Conservation (phyloP, 2,888 invertebrate genomes). For the Eurois occulta region DNA sequence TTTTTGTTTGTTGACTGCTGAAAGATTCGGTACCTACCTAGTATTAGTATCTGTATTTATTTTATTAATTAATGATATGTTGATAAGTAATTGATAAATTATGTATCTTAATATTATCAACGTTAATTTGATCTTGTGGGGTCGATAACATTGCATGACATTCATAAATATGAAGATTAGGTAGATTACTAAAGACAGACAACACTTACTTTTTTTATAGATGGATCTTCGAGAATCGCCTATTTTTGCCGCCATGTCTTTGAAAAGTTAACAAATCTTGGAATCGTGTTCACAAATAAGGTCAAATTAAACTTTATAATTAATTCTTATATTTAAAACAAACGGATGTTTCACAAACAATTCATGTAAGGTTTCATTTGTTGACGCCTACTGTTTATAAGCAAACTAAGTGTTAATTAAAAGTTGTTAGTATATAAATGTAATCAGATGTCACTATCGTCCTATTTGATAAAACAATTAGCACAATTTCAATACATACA, state of each 20-base stretch:
- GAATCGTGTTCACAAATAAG: background rate
- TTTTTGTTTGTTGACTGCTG: conserved; percentile 25
- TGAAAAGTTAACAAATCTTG: background rate
- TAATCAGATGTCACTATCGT: background rate
- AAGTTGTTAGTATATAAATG: background rate
- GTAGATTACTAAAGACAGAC: background rate
- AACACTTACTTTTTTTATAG: background rate
- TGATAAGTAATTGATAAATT: conserved; percentile 4
- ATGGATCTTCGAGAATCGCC: background rate
- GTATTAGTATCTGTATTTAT: conserved; percentile 11
- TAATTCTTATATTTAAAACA: conserved; percentile 14
- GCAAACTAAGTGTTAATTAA: background rate
- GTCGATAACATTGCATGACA: conserved; percentile 13
- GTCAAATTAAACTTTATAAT: conserved; percentile 12
- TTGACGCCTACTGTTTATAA: background rate
- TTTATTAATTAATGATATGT: background rate
- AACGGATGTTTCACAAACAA: conserved; percentile 29
- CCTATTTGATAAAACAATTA: background rate
- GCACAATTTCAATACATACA: background rate
- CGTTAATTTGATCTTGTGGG: background rate
- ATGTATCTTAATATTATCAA: conserved; percentile 11
- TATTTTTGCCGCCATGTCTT: background rate
- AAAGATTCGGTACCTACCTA: conserved; percentile 5
- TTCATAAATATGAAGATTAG: background rate
- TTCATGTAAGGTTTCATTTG: conserved; percentile 9